These are phyloP conservation scores for Xenentodon cancila DNA, from an alignment of 2,797 vertebrate genomes.

Conservation along the genomic window DNA sequence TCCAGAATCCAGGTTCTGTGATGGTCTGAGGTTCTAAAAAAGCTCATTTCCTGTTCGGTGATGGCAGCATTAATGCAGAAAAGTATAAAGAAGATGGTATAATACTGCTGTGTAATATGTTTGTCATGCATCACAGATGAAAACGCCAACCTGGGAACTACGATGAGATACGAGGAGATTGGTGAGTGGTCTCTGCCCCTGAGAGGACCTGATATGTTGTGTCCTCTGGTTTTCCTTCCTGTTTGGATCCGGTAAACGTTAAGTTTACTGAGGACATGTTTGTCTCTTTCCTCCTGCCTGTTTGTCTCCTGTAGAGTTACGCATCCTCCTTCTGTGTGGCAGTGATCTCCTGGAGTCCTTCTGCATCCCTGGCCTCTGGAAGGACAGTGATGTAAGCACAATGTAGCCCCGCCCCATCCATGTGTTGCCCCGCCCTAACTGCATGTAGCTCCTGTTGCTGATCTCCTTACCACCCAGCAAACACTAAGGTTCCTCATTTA, in stretches of 20 bases:
- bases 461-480: too few species aligned
- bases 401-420: constrained; percentile 24
- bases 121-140: constrained; percentile 83
- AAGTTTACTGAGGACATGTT: not conserved
- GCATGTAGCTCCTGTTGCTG: too few species aligned
- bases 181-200: constrained; percentile 81
- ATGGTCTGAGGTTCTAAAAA: too few species aligned
- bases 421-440: too few species aligned
- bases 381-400: constrained; percentile 94
- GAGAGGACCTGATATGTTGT: not conserved
- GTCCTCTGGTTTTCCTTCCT: constrained; percentile 33
- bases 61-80: too few species aligned
- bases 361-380: constrained; percentile 98
- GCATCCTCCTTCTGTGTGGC: constrained; percentile 96
- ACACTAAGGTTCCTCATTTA: too few species aligned
- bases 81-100: too few species aligned
- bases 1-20: too few species aligned
- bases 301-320: constrained; percentile 84
- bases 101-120: too few species aligned
- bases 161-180: constrained; percentile 96
- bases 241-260: constrained; percentile 50
- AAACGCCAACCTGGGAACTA: constrained; percentile 95
- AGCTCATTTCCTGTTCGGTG: too few species aligned
- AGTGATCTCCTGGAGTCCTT: constrained; percentile 98
- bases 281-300: constrained; percentile 58